phyloP scores from a whole-genome alignment of 2,113 vertebrate genomes.

The Dendropsophus ebraccatus region DNA sequence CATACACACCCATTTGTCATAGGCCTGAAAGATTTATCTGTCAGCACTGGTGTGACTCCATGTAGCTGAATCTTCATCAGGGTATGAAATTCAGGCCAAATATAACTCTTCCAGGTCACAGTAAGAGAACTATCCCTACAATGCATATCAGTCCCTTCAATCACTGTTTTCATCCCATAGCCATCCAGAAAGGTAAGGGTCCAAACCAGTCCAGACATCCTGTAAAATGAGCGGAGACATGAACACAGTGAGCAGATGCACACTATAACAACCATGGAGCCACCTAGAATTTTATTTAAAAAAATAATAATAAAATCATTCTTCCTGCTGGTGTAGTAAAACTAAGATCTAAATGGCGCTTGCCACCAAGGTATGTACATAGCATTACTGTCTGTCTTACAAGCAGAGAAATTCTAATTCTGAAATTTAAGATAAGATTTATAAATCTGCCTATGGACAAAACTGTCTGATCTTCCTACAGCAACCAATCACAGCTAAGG shows the following conservation, averaged over 20 bases:
- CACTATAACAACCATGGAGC: too few species aligned
- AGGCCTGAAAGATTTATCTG: conserved; percentile 59
- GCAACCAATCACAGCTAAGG: too few species aligned
- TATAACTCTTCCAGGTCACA: conserved; percentile 75
- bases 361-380: too few species aligned
- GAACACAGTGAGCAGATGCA: not conserved
- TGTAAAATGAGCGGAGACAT: conserved; percentile 59
- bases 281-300: too few species aligned
- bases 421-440: too few species aligned
- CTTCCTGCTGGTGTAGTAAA: too few species aligned
- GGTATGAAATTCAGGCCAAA: conserved; percentile 69
- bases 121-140: conserved; percentile 77
- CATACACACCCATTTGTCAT: conserved; percentile 69
- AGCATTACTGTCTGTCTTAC: too few species aligned
- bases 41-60: conserved; percentile 75
- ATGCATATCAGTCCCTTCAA: conserved; percentile 71
- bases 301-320: too few species aligned
- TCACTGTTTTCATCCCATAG: conserved; percentile 68
- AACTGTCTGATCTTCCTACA: too few species aligned
- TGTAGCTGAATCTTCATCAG: conserved; percentile 79
- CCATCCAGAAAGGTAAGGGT: conserved; percentile 77
- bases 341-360: too few species aligned
- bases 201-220: conserved; percentile 76
- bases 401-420: too few species aligned
- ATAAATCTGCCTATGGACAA: too few species aligned